Percentiles rank a stretch among this genome's conserved stretches.
Conservation (phyloP, 2,888 invertebrate species). For the Pocota personata region DNA sequence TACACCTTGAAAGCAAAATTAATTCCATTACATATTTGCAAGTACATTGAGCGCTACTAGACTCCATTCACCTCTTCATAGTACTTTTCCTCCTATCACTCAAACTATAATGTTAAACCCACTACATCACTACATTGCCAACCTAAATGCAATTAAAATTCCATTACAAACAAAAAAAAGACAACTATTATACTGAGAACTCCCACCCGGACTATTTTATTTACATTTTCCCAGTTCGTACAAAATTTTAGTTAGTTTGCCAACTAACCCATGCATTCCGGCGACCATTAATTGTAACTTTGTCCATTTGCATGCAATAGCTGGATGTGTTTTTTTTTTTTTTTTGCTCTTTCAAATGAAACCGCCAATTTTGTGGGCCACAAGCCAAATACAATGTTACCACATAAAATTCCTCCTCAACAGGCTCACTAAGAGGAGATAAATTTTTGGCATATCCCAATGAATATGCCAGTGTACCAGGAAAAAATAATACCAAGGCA, state of each 20-base stretch:
- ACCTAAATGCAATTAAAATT: conserved; percentile 66
- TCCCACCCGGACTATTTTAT: conserved; percentile 6
- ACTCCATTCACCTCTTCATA: too few relatives aligned
- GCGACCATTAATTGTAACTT: conserved; percentile 49
- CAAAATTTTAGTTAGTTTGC: conserved; percentile 12
- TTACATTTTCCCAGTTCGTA: conserved; percentile 21
- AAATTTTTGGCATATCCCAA: conserved; percentile 17
- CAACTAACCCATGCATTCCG: conserved; percentile 23
- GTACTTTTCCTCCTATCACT: neutral
- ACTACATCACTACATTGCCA: conserved; percentile 1
- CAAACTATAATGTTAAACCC: neutral
- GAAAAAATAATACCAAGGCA: neutral
- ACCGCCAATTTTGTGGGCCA: conserved; percentile 49
- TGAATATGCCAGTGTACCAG: neutral
- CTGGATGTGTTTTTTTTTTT: neutral
- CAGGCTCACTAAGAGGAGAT: conserved; percentile 7
- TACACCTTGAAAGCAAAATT: too few relatives aligned
- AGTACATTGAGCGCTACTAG: too few relatives aligned
- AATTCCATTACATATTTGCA: too few relatives aligned
- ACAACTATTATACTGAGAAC: neutral
- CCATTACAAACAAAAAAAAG: conserved; percentile 42
- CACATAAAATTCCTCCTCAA: conserved; percentile 18
- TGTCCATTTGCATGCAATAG: conserved; percentile 22
- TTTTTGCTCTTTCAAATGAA: neutral
- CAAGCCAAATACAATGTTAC: conserved; percentile 40